Conservation (phyloP, 1,140 invertebrate species). For the Aphelenchoides besseyi region DNA sequence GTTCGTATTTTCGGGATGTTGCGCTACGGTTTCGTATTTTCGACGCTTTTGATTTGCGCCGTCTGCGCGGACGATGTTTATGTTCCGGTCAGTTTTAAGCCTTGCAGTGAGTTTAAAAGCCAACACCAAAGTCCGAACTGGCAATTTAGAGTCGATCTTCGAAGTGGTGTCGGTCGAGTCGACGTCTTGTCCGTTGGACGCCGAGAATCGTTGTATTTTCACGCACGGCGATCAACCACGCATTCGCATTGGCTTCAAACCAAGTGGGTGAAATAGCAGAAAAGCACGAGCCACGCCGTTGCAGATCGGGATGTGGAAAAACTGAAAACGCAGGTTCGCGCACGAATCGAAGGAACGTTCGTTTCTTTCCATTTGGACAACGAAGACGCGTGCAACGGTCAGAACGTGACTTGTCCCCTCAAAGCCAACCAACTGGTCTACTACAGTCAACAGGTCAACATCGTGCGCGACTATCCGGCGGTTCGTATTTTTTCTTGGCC, state of each 20-base stretch:
- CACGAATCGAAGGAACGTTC: slow-evolving; percentile 18
- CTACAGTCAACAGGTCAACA: slow-evolving; percentile 32
- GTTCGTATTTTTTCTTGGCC: slow-evolving; percentile 24
- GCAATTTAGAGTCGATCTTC: slow-evolving; percentile 28
- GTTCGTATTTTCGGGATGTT: too few relatives aligned
- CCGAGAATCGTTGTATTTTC: slow-evolving; percentile 21
- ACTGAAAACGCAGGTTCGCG: neutral
- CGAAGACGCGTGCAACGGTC: slow-evolving; percentile 22
- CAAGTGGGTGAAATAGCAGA: slow-evolving; percentile 1
- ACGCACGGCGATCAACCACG: neutral
- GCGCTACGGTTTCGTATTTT: neutral
- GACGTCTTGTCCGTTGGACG: slow-evolving; percentile 19
- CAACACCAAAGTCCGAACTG: neutral
- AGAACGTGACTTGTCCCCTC: slow-evolving; percentile 30
- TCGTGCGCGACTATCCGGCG: slow-evolving; percentile 20
- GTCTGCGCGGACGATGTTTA: neutral
- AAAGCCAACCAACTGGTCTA: slow-evolving; percentile 29
- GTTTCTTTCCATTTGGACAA: slow-evolving; percentile 27
- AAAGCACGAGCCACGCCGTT: neutral
- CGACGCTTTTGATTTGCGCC: neutral
- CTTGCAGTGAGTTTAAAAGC: slow-evolving; percentile 19
- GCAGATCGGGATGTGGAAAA: slow-evolving; percentile 21
- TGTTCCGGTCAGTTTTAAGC: slow-evolving; percentile 8
- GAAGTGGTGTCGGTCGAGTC: slow-evolving; percentile 25
- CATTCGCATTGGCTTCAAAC: slow-evolving; percentile 31